Evolutionary conservation across 92 coral and sea anemone genomes (phyloP).

Genomic region (Muricea muricata): DNA sequence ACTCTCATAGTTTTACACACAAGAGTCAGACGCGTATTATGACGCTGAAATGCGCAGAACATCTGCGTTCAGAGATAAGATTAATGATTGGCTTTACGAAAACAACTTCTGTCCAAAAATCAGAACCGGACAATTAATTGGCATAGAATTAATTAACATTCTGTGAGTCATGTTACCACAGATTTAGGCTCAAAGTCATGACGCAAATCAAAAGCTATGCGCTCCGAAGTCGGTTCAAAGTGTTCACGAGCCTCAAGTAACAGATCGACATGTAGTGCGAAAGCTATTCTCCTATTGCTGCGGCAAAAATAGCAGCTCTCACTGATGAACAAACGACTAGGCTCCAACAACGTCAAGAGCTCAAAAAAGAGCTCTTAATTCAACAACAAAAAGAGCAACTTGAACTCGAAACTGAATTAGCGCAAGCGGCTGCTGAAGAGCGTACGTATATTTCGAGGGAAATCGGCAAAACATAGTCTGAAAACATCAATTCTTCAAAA

Average conservation of each 20-base stretch:
- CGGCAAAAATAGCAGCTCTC: constrained; percentile 21
- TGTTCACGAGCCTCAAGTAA: constrained; percentile 8
- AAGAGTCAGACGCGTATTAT: constrained; percentile 13
- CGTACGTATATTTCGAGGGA: constrained; percentile 24
- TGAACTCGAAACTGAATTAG: constrained; percentile 57
- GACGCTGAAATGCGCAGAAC: background rate
- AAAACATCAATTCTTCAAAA: background rate
- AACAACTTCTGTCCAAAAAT: background rate
- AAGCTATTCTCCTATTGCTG: constrained; percentile 17
- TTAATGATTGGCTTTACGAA: background rate
- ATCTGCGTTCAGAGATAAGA: constrained; percentile 1
- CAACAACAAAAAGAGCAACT: constrained; percentile 42
- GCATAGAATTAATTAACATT: background rate
- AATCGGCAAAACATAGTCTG: background rate
- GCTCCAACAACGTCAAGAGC: constrained; percentile 50
- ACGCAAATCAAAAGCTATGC: constrained; percentile 12
- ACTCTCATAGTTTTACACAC: no score
- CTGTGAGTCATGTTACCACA: constrained; percentile 25
- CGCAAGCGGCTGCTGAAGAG: constrained; percentile 55
- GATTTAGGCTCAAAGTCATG: background rate
- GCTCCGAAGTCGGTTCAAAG: constrained; percentile 3
- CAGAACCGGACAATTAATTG: background rate
- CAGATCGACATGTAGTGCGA: background rate
- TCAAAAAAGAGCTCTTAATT: constrained; percentile 27
- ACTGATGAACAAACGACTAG: constrained; percentile 51